Conservation (phyloP, 1,140 invertebrate genomes). For the Aphaenogaster rudis region DNA sequence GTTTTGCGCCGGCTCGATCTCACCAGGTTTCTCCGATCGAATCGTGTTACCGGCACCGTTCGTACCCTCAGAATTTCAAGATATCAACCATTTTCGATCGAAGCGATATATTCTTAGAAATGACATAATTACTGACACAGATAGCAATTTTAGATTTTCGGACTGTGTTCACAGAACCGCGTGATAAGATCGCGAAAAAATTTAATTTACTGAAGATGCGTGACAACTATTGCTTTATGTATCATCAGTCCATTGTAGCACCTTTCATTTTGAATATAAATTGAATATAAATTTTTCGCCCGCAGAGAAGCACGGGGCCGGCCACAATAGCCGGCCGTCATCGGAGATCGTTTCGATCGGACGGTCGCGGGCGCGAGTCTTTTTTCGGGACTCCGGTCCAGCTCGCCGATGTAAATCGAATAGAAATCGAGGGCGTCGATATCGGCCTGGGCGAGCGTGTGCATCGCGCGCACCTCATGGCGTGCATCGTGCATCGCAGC, state of each 20-base stretch:
- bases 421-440: constrained; percentile 71
- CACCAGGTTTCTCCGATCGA: constrained; percentile 21
- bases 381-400: constrained; percentile 34
- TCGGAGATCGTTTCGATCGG: constrained; percentile 17
- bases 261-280: constrained; percentile 11
- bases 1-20: constrained; percentile 26
- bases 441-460: constrained; percentile 38
- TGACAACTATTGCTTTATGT: not conserved
- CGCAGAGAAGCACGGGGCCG: not conserved
- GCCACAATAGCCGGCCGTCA: constrained; percentile 9
- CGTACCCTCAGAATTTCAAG: constrained; percentile 2
- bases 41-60: not conserved
- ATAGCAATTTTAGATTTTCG: not conserved
- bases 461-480: not conserved
- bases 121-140: not conserved
- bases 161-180: not conserved
- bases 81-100: constrained; percentile 8
- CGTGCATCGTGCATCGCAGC: constrained; percentile 23
- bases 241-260: not conserved
- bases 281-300: constrained; percentile 31
- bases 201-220: not conserved
- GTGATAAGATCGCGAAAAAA: not conserved
- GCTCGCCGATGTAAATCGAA: constrained; percentile 62
- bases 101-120: not conserved
- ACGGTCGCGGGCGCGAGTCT: not conserved